A percentile compares a stretch with the other conserved stretches of the same genome.
Evolutionary conservation across 2,797 vertebrate species (phyloP).

Genomic region (Acrocephalus scirpaceus): DNA sequence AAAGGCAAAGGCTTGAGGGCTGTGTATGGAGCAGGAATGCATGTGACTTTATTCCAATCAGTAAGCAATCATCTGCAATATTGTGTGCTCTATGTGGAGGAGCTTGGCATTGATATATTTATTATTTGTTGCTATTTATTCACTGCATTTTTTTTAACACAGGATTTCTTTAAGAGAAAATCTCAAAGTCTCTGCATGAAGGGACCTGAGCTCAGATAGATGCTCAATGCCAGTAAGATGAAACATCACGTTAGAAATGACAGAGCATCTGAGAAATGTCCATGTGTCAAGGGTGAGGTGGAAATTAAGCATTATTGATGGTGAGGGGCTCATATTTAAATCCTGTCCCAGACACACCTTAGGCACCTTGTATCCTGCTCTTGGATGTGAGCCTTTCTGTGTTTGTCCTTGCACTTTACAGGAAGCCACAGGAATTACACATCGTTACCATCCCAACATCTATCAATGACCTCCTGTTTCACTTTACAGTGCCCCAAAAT

Average conservation of each 20-base stretch:
- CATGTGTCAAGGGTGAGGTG: neutral
- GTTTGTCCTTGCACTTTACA: neutral
- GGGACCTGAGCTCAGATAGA: neutral
- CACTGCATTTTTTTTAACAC: neutral
- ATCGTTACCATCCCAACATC: neutral
- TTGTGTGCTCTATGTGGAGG: neutral
- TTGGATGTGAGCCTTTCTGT: neutral
- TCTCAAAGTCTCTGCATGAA: neutral
- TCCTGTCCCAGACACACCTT: neutral
- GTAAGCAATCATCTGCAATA: neutral
- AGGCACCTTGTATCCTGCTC: neutral
- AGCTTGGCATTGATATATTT: neutral
- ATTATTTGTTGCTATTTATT: neutral
- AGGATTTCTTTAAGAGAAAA: neutral
- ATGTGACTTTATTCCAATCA: neutral
- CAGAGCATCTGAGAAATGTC: neutral
- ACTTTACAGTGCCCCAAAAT: neutral
- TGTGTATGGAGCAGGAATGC: accelerated
- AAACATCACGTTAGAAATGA: neutral
- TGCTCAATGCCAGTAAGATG: neutral
- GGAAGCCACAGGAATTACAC: neutral
- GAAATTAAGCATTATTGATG: neutral
- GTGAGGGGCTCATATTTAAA: neutral
- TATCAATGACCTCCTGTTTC: conserved; percentile 23
- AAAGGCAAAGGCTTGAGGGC: neutral